Conservation (phyloP, 2,888 invertebrate genomes). For the Tolmerus cingulatus region DNA sequence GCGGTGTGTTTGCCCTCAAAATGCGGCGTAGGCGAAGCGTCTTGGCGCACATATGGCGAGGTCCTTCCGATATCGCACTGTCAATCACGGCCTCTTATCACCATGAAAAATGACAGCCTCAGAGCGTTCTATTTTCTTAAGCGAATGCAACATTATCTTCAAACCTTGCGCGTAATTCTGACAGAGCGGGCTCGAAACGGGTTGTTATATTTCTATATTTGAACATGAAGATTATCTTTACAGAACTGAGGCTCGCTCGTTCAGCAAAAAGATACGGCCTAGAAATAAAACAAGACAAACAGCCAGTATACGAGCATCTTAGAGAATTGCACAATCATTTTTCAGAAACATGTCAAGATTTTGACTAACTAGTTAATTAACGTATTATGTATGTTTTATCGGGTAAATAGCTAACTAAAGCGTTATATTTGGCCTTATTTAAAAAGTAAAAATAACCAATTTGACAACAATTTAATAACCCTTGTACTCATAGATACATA, state of each 20-base stretch:
- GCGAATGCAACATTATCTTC: not conserved
- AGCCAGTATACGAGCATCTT: not conserved
- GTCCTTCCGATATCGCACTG: not conserved
- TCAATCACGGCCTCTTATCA: conserved; percentile 20
- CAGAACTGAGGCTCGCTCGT: not conserved
- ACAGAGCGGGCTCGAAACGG: not conserved
- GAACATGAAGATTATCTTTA: not conserved
- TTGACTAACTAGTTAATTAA: no score
- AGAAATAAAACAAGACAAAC: not conserved
- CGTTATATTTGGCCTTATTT: no score
- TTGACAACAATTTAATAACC: no score
- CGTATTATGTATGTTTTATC: no score
- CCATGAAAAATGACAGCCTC: conserved; percentile 8
- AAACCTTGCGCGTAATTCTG: not conserved
- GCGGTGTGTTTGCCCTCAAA: conserved; percentile 4
- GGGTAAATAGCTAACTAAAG: no score
- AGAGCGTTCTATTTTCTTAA: not conserved
- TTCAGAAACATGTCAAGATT: not conserved
- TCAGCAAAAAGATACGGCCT: not conserved
- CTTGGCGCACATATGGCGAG: not conserved
- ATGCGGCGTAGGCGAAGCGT: conserved; percentile 13
- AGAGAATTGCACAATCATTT: not conserved
- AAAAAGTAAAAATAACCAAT: no score
- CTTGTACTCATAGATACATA: no score
- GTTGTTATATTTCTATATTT: not conserved